Evolutionary conservation across 2,113 vertebrate genomes (phyloP).

Genomic region (Callorhinus ursinus): DNA sequence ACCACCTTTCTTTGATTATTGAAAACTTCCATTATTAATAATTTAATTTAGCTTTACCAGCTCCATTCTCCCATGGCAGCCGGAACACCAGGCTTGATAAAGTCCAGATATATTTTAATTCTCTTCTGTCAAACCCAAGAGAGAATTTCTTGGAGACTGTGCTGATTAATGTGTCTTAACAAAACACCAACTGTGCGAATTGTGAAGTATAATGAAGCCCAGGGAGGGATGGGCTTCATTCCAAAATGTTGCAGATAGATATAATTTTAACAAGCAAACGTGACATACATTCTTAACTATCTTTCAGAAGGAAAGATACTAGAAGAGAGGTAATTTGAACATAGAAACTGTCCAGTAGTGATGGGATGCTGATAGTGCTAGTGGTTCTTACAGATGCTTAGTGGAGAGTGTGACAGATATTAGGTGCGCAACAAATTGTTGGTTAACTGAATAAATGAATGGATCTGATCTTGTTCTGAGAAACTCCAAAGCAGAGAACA

Average conservation of each 20-base stretch:
- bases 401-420: neutral
- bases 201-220: neutral
- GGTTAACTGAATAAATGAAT: neutral
- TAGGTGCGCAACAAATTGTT: neutral
- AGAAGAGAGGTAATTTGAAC: neutral
- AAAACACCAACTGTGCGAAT: slow-evolving; percentile 48
- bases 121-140: slow-evolving; percentile 57
- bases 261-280: slow-evolving; percentile 21
- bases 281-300: neutral
- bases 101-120: slow-evolving; percentile 65
- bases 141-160: slow-evolving; percentile 34
- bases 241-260: slow-evolving; percentile 4
- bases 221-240: neutral
- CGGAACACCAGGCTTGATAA: slow-evolving; percentile 47
- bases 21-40: slow-evolving; percentile 62
- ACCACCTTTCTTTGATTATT: neutral
- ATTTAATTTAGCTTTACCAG: slow-evolving; percentile 69
- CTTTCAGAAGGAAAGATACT: neutral
- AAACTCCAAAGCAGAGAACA: neutral
- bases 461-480: slow-evolving; percentile 11
- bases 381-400: neutral
- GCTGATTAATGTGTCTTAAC: slow-evolving; percentile 56
- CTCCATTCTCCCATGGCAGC: slow-evolving; percentile 18
- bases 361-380: neutral
- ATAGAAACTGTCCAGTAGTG: neutral